Conservation (phyloP, 35 echinoderm and acorn worm genomes). For the Stichopus chloronotus region DNA sequence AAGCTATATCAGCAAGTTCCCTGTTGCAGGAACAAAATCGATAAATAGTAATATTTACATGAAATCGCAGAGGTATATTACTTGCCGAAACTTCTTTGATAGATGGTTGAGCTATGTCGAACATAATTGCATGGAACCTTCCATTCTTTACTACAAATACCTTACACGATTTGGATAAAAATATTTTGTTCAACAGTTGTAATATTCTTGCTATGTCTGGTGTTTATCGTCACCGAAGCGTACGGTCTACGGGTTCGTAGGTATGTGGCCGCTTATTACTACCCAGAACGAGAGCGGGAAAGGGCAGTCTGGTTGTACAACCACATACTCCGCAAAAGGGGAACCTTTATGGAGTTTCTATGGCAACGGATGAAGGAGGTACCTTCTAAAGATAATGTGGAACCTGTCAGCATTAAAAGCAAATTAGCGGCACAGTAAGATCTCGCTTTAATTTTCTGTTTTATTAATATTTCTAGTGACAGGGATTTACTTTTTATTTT, state of each 20-base stretch:
- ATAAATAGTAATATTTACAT: no score
- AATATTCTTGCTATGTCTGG: conserved; percentile 68
- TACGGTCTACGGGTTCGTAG: conserved; percentile 88
- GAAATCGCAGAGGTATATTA: no score
- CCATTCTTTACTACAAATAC: background rate
- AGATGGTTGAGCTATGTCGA: background rate
- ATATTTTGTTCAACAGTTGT: conserved; percentile 50
- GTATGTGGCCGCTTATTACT: conserved; percentile 71
- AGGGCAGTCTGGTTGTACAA: conserved; percentile 86
- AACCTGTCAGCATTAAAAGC: conserved; percentile 63
- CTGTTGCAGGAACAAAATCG: no score
- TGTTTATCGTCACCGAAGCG: conserved; percentile 78
- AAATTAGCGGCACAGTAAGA: conserved; percentile 80
- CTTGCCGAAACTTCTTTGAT: no score
- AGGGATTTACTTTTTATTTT: background rate
- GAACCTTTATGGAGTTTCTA: conserved; percentile 70
- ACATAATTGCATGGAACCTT: background rate
- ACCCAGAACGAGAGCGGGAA: conserved; percentile 77
- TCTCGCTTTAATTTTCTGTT: background rate
- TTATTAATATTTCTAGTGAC: background rate
- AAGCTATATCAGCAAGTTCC: no score
- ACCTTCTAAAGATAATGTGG: background rate
- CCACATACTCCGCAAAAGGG: conserved; percentile 75
- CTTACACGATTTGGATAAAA: background rate
- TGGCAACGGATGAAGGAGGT: conserved; percentile 51